phyloP scores from a whole-genome alignment of 2,797 vertebrate species.

The Melanotaenia nigrans region DNA sequence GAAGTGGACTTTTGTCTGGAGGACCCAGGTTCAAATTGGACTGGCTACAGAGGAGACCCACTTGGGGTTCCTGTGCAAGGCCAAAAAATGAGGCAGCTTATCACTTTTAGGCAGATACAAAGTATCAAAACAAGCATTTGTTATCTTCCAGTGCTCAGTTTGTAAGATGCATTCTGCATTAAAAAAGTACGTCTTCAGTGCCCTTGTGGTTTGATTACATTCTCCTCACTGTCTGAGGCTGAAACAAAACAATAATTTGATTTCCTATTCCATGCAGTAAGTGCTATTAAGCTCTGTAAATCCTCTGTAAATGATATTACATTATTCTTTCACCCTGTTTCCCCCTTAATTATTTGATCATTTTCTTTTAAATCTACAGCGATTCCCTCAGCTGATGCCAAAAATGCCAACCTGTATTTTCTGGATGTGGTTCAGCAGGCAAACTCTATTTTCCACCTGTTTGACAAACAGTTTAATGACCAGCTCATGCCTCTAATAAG shows the following conservation, averaged over 20 bases:
- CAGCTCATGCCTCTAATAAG: slow-evolving; percentile 99
- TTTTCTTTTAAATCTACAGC: slow-evolving; percentile 79
- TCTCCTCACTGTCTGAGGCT: slow-evolving; percentile 20
- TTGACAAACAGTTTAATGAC: slow-evolving; percentile 99
- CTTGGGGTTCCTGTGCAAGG: too few species aligned
- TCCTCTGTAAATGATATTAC: slow-evolving; percentile 24
- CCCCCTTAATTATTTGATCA: slow-evolving; percentile 9
- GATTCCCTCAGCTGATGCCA: slow-evolving; percentile 96
- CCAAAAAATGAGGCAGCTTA: background rate
- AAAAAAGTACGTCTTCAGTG: slow-evolving; percentile 22
- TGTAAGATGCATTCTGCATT: slow-evolving; percentile 22
- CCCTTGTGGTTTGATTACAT: slow-evolving; percentile 24
- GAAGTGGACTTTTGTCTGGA: too few species aligned
- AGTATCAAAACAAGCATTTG: slow-evolving; percentile 40
- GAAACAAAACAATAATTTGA: slow-evolving; percentile 16
- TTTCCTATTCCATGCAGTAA: background rate
- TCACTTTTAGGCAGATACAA: slow-evolving; percentile 9
- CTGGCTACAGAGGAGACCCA: too few species aligned
- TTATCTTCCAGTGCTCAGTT: slow-evolving; percentile 18
- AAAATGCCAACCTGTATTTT: slow-evolving; percentile 97
- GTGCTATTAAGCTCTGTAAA: background rate
- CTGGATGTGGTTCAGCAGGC: slow-evolving; percentile 98
- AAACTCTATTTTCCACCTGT: slow-evolving; percentile 99
- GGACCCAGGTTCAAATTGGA: too few species aligned
- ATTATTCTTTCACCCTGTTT: slow-evolving; percentile 20